A percentile compares a stretch with the other conserved stretches of the same genome.
phyloP scores from a whole-genome alignment of 1,140 invertebrate species.

The Parapsyche elsis region DNA sequence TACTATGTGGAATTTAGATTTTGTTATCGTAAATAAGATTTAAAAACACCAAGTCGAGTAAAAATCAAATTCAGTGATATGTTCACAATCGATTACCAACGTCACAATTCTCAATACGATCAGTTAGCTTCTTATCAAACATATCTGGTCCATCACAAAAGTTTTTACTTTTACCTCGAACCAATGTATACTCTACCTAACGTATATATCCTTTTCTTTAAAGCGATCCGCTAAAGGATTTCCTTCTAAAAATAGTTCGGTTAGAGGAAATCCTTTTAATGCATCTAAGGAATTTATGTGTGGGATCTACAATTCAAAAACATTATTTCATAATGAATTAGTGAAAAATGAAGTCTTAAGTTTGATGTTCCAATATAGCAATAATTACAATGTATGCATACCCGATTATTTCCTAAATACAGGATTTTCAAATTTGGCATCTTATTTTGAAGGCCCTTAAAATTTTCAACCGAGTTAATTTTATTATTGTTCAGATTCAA shows the following conservation, averaged over 20 bases:
- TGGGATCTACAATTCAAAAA: constrained; percentile 70
- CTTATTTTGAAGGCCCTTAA: constrained; percentile 73
- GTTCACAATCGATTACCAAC: too few relatives aligned
- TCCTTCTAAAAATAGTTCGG: constrained; percentile 81
- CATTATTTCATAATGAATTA: neutral
- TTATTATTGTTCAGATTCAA: constrained; percentile 87
- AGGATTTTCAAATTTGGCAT: constrained; percentile 82
- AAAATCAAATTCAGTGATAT: too few relatives aligned
- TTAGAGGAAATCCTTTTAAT: constrained; percentile 76
- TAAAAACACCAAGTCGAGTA: too few relatives aligned
- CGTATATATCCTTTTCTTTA: constrained; percentile 79
- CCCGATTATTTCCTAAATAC: constrained; percentile 85
- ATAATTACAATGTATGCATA: constrained; percentile 63
- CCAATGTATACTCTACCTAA: constrained; percentile 77
- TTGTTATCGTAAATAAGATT: too few relatives aligned
- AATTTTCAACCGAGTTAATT: constrained; percentile 74
- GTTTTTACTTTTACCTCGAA: constrained; percentile 40
- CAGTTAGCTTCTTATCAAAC: too few relatives aligned
- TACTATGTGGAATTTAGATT: too few relatives aligned
- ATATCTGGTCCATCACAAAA: neutral
- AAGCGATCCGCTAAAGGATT: constrained; percentile 86
- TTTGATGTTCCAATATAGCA: too few relatives aligned
- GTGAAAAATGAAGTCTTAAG: neutral
- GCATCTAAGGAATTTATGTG: constrained; percentile 76
- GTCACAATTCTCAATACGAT: too few relatives aligned